Conservation (phyloP, 2,888 invertebrate species). For the Mactromeris polynyma region DNA sequence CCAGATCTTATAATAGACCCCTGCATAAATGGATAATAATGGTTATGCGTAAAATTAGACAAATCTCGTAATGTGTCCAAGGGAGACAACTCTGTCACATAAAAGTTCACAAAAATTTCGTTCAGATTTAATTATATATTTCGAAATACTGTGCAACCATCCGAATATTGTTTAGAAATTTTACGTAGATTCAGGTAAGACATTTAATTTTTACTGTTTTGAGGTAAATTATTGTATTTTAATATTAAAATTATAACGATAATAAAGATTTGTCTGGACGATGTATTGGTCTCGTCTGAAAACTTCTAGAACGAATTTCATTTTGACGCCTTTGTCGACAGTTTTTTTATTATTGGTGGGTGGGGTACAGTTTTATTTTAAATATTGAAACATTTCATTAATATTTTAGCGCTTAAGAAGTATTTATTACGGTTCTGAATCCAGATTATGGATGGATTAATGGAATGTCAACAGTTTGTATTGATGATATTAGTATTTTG, state of each 20-base stretch:
- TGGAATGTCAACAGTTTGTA: background rate
- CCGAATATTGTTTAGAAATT: background rate
- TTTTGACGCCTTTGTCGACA: background rate
- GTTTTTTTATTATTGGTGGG: background rate
- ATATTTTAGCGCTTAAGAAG: background rate
- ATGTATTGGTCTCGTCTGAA: too few relatives aligned
- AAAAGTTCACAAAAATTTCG: background rate
- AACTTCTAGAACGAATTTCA: background rate
- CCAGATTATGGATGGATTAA: background rate
- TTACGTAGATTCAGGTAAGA: conserved; percentile 1
- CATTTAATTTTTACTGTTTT: background rate
- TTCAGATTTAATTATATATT: background rate
- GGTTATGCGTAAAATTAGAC: too few relatives aligned
- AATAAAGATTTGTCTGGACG: background rate
- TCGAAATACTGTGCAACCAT: conserved; percentile 12
- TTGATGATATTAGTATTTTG: too few relatives aligned
- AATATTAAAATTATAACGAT: background rate
- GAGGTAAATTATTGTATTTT: background rate
- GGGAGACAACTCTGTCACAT: background rate
- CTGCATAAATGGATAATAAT: too few relatives aligned
- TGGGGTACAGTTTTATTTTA: background rate
- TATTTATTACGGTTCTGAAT: background rate
- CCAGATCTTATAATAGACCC: too few relatives aligned
- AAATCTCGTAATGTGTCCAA: background rate
- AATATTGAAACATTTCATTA: background rate